Base-by-base conservation (phyloP, 2,888 invertebrate genomes). In the Hydriomena furcata region DNA sequence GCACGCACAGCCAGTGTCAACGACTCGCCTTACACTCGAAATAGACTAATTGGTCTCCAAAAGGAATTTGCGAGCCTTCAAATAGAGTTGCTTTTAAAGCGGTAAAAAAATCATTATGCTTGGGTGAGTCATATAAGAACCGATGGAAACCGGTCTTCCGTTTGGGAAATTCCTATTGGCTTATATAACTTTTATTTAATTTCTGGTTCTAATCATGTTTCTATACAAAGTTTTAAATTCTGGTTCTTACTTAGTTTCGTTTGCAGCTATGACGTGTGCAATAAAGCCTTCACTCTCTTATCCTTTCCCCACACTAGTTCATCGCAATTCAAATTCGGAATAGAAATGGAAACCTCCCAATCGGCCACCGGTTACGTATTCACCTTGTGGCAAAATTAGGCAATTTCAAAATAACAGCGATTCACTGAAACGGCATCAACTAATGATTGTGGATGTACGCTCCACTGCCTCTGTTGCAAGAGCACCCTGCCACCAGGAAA, bases 381-480 rank as follows among this genome's bases (percentile, higher is more conserved):
- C 61, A 63, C 75, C 71, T 78, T 72, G n/a, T n/a, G 70, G 58
- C 65, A 58, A 65, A 71, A 73, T 73, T 70, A 61, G 63, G 63
- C 64, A 61, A 64, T 77, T 73, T 70, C 64, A 68, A 67, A 74
- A 76, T 62, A 57, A 58, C 63, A 58, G 56, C 64, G 67, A 68
- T 65, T 66, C 67, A 50, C 52, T 50, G 43, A 64, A 60, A 54
- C 63, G 55, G 66, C 65, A 66, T 61, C 65, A 66, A 64, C 66
- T 73, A 79, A 76, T 72, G 71, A 71, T 68, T 52, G 76, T 79
- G 87, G 87, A 85, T 80, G 69, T 68, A 79, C 81, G 86, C 74
- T 74, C 71, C 78, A 79, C 61, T 68, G 85, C 75, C 37, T 67
- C 51, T 68, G 68, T 74, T 71, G 72, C 72, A 73, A 76, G 23